Evolutionary conservation across 2,888 invertebrate species (phyloP), one percentile per base, ranked within the genome.

Genomic region (Drosophila atripex): DNA sequence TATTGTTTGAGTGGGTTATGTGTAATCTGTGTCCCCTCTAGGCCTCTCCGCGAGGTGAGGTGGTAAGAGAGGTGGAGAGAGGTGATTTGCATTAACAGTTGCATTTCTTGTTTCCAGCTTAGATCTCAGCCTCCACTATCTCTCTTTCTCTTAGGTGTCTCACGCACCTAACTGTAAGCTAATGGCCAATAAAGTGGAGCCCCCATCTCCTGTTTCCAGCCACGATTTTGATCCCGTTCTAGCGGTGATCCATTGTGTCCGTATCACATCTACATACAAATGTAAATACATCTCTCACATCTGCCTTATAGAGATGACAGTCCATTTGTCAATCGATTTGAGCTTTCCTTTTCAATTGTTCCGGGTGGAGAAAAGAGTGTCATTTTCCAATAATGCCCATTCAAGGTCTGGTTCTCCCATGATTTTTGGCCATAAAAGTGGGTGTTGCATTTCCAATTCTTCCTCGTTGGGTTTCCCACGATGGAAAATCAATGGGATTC

Each of bases 71-170:
- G 28, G 9, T 16, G 28, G 45, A 63, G 18, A 9, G 18, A 49
- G 7, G 55, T 70, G 80, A 86, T 82, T 82, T 82, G 86, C 82
- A 82, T 82, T 82, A 87, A 82, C 82, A 87, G 82, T 82, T 82
- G 82, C 86, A 86, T 86, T 86, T 86, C 86, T 82, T 86, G 86
- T 87, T 87, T 77, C 71, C 63, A 53, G 64, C 73, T 70, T 55
- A 86, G 76, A 80, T 64, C 70, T 50, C 56, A 69, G 32, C 57
- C 56, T 56, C 47, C 46, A n/a, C 16, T 23, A 8, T 18, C 28
- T 35, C 51, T 50, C 45, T 30, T 35, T 63, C 76, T 71, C 57
- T 61, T 78, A 84, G n/a, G n/a, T 82, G 79, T 85, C 83, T 80
- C 79, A 82, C 61, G 80, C 80, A 80, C 69, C 54, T 86, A 80